Evolutionary conservation across 2,888 invertebrate species (phyloP).

Genomic region (Mystacides longicornis): DNA sequence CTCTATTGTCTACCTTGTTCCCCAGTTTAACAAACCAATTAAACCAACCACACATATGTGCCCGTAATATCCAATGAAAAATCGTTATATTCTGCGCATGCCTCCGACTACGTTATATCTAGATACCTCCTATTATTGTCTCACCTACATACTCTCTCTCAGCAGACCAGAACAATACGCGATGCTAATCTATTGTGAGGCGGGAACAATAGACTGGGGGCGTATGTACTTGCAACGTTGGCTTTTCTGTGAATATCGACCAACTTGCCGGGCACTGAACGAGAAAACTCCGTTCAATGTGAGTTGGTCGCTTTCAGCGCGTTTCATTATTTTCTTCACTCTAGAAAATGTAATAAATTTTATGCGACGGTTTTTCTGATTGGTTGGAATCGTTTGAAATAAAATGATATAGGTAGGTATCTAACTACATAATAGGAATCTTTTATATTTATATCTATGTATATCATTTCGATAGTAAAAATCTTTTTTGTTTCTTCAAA

Average conservation of each 20-base stretch:
- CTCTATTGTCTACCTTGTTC: background rate
- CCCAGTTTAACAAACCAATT: background rate
- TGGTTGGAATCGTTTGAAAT: no score
- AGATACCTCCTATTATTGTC: background rate
- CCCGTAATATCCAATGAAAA: background rate
- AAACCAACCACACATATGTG: background rate
- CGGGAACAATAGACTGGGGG: conserved; percentile 1
- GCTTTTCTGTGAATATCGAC: no score
- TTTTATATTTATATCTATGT: no score
- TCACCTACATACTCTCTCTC: background rate
- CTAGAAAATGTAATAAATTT: no score
- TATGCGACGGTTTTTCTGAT: no score
- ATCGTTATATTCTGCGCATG: conserved; percentile 2
- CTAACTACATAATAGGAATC: no score
- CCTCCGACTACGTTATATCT: background rate
- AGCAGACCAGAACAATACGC: background rate
- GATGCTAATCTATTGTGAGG: conserved; percentile 1
- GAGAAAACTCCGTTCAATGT: background rate
- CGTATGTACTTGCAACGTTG: no score
- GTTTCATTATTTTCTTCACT: background rate
- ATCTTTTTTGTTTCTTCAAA: no score
- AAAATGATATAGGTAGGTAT: no score
- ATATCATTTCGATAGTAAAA: no score
- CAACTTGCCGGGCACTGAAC: background rate
- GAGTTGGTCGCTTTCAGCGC: background rate